Evolutionary conservation across 2,888 invertebrate species (phyloP).

Genomic region (Osedax frankpressi): DNA sequence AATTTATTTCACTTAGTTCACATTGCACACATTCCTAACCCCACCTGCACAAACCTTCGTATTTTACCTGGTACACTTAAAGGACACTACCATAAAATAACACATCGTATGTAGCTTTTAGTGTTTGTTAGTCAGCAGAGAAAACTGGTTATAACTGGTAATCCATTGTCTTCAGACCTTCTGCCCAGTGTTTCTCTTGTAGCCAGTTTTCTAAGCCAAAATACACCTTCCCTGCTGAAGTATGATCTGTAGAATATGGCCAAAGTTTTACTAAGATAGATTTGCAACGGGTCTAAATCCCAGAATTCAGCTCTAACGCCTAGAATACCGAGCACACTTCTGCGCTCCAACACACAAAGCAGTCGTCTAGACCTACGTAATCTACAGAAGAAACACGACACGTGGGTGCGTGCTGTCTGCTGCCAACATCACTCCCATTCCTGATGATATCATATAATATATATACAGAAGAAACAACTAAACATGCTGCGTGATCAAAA

Average conservation of each 20-base stretch:
- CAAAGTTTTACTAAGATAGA: conserved; percentile 3
- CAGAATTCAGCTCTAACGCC: conserved; percentile 7
- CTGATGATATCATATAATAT: conserved; percentile 12
- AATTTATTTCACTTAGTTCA: neutral
- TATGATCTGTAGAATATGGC: neutral
- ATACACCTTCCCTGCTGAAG: neutral
- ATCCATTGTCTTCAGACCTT: neutral
- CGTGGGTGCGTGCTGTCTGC: neutral
- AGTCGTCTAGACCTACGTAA: conserved; percentile 9
- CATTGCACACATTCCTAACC: conserved; percentile 9
- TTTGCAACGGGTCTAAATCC: conserved; percentile 4
- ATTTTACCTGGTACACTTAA: neutral
- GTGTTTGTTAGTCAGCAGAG: conserved; percentile 4
- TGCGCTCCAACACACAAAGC: conserved; percentile 5
- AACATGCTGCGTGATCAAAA: conserved; percentile 11
- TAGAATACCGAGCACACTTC: conserved; percentile 5
- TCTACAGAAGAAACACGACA: conserved; percentile 5
- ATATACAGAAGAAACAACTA: conserved; percentile 6
- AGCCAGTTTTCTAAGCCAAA: conserved; percentile 3
- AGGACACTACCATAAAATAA: neutral
- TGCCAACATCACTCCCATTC: neutral
- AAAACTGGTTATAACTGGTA: conserved; percentile 9
- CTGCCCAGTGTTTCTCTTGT: neutral
- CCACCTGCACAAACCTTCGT: conserved; percentile 2
- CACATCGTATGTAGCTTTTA: conserved; percentile 3